Evolutionary conservation across 2,888 invertebrate species (phyloP).

Genomic region (Galeopsomyia nigrocyanea): DNA sequence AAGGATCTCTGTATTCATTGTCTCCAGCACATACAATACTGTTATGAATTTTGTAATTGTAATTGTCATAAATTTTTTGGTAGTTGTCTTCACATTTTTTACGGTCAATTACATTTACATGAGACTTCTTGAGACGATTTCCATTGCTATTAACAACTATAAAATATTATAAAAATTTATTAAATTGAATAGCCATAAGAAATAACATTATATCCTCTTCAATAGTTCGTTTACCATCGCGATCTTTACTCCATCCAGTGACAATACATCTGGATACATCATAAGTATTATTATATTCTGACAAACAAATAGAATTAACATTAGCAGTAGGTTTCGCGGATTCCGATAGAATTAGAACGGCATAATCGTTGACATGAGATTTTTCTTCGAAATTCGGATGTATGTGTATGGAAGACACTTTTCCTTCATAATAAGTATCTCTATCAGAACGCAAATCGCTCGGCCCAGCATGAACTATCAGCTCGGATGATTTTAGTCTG

Average conservation of each 20-base stretch:
- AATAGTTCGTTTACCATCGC: slow-evolving; percentile 16
- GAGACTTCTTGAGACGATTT: background rate
- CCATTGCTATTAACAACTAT: background rate
- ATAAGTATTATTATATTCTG: background rate
- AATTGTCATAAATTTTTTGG: background rate
- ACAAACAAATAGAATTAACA: slow-evolving; percentile 23
- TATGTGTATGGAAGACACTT: background rate
- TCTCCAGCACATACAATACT: slow-evolving; percentile 20
- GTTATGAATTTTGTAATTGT: background rate
- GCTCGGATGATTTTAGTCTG: background rate
- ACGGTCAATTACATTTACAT: background rate
- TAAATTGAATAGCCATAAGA: background rate
- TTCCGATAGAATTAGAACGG: slow-evolving; percentile 21
- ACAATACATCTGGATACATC: slow-evolving; percentile 4
- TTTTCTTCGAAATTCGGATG: slow-evolving; percentile 10
- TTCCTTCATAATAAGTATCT: background rate
- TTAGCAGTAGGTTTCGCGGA: background rate
- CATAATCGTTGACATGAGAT: slow-evolving; percentile 16
- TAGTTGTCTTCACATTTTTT: background rate
- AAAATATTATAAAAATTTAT: background rate
- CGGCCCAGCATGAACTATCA: background rate
- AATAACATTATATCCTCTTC: no score
- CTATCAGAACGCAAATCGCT: background rate
- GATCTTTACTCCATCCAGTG: slow-evolving; percentile 12
- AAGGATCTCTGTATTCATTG: background rate